Base-by-base conservation (phyloP, 2,113 vertebrate species). In the Peromyscus californicus region DNA sequence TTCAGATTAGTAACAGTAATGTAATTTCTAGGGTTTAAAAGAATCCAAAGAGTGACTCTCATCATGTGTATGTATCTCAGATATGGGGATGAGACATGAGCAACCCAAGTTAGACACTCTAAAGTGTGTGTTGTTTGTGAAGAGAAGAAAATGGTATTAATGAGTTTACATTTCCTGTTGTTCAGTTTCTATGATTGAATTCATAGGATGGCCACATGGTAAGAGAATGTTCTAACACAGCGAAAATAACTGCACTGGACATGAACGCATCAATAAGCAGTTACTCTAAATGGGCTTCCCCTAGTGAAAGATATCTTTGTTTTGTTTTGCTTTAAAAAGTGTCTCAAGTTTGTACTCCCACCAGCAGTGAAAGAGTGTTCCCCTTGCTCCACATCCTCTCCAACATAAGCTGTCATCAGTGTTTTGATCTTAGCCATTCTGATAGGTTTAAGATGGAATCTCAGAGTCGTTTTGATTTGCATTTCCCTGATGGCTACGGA, bases 21-120 rank as follows among this genome's bases (percentile, higher is more conserved):
- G 11, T 89, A 42, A 88, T 94, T 95, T 92, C 26, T 69, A 67
- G 22, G 45, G 17, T 82, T 85, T 82, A 85, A 85, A 85, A 94
- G 33, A 33, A 51, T 59, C 24, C 11, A 92, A 29, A 29, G 8
- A 88, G 16, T 84, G 61, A n/a, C 29, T 95, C 26, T 92, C 84
- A 69, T 82, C 79, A 36, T 45, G 4, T 15, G n/a, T 59, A 61
- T 15, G n/a, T 59, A 61, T 26, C 19, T 80, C 16, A 24, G 48
- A 42, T 31, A n/a, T n/a, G 12, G 36, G n/a, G 51, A 24, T 45
- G 61, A 89, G 17, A 88, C 19, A 13, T 72, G 2, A 1, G 3
- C 72, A 91, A 90, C 45, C 17, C 48, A 26, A 74, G 51, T 69
- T 26, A 92, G 57, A 61, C 11, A 82, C 24, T 86, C 33, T 90